These are phyloP conservation scores for Xenus cinereus DNA, from an alignment of 2,113 vertebrate genomes.

Conservation along the genomic window DNA sequence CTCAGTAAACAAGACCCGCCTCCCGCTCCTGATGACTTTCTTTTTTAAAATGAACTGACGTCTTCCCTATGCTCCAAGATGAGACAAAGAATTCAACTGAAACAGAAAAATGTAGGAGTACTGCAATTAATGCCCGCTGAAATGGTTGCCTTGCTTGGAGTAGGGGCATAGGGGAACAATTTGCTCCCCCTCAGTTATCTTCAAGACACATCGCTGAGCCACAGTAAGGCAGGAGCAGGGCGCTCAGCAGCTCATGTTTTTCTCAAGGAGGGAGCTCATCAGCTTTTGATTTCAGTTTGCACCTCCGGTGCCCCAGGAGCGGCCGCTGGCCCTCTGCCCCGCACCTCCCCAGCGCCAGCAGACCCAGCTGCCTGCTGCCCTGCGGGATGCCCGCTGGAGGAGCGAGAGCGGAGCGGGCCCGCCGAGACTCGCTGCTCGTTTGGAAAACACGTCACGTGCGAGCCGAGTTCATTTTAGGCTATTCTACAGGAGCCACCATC, in stretches of 20 bases:
- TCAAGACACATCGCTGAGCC: not conserved
- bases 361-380: not conserved
- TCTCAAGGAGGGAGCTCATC: not conserved
- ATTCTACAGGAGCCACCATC: constrained; percentile 24
- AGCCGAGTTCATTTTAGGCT: constrained; percentile 58
- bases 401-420: not conserved
- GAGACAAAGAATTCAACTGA: not conserved
- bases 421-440: not conserved
- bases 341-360: not conserved
- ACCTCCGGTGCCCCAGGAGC: not conserved
- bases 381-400: not conserved
- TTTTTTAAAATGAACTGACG: constrained; percentile 4
- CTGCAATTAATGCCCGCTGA: not conserved
- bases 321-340: not conserved
- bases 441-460: constrained; percentile 55
- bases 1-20: constrained; percentile 5
- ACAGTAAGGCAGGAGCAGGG: not conserved
- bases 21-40: constrained; percentile 16
- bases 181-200: not conserved
- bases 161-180: not conserved
- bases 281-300: constrained; percentile 40
- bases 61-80: not conserved
- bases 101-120: not conserved
- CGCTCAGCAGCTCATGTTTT: not conserved
- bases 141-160: not conserved